phyloP scores from a whole-genome alignment of 2,888 invertebrate species.

The Lasioglossum pauxillum region DNA sequence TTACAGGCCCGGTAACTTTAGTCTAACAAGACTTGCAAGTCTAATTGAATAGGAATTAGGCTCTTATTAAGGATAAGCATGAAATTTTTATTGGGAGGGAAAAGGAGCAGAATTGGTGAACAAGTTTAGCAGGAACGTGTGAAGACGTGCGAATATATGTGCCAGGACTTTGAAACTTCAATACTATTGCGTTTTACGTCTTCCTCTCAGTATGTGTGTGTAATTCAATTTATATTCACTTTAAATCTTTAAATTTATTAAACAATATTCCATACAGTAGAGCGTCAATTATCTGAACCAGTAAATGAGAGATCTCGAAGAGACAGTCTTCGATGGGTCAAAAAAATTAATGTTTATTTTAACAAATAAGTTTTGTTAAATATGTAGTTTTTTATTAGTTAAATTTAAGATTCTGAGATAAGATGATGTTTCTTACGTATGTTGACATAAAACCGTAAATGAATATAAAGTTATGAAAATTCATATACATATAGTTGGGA shows the following conservation, averaged over 20 bases:
- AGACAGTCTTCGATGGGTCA: too few relatives aligned
- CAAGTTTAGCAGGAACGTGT: not conserved
- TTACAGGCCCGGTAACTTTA: conserved; percentile 21
- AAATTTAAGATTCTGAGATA: too few relatives aligned
- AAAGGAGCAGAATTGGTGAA: not conserved
- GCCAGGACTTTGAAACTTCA: not conserved
- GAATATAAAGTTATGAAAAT: too few relatives aligned
- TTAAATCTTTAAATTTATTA: not conserved
- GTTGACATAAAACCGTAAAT: too few relatives aligned
- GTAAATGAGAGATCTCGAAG: too few relatives aligned
- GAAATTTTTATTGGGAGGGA: not conserved
- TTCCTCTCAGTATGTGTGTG: not conserved
- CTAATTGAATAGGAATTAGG: conserved; percentile 32
- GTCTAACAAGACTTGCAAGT: conserved; percentile 18
- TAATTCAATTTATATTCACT: not conserved
- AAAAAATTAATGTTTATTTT: too few relatives aligned
- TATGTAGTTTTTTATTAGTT: too few relatives aligned
- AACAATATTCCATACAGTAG: not conserved
- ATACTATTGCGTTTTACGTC: not conserved
- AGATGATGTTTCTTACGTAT: too few relatives aligned
- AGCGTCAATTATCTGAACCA: too few relatives aligned
- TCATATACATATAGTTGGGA: too few relatives aligned
- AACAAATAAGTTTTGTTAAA: too few relatives aligned
- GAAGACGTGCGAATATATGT: not conserved
- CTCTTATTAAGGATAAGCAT: not conserved